phyloP scores from a whole-genome alignment of 2,888 invertebrate species.

The Ichneumoninae sp. region DNA sequence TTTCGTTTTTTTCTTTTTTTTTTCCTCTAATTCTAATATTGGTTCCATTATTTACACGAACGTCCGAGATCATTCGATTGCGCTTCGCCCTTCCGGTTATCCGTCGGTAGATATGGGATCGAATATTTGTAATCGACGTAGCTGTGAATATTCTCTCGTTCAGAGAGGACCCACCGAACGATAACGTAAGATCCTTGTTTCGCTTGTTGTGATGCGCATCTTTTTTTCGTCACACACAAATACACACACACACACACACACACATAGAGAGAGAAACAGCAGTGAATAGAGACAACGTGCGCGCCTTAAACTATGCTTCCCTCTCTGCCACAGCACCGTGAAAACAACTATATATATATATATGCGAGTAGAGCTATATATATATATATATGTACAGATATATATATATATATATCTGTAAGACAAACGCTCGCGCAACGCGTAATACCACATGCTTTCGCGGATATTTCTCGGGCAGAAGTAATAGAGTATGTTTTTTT shows the following conservation, averaged over 20 bases:
- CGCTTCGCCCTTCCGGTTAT: constrained; percentile 1
- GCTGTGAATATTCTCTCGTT: constrained; percentile 5
- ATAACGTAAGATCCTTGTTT: constrained; percentile 31
- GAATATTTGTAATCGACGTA: neutral
- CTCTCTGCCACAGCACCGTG: neutral
- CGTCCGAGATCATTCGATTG: neutral
- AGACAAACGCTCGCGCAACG: constrained; percentile 9
- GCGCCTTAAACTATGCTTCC: constrained; percentile 41
- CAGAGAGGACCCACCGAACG: constrained; percentile 49
- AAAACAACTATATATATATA: constrained; percentile 2
- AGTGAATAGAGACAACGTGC: neutral
- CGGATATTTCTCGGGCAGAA: constrained; percentile 20
- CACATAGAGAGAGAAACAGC: neutral
- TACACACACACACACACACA: too few relatives aligned
- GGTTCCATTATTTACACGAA: neutral
- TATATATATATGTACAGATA: too few relatives aligned
- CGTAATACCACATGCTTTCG: constrained; percentile 50
- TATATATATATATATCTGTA: too few relatives aligned
- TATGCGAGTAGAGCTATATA: constrained; percentile 26
- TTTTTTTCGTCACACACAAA: neutral
- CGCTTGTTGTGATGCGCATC: constrained; percentile 49
- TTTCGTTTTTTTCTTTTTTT: neutral
- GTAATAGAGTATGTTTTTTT: constrained; percentile 41
- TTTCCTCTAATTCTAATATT: neutral
- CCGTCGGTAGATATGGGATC: neutral